Evolutionary conservation across 2,797 vertebrate species (phyloP), one percentile per base, ranked within the genome.

Genomic region (Sternarchorhynchus goeldii): DNA sequence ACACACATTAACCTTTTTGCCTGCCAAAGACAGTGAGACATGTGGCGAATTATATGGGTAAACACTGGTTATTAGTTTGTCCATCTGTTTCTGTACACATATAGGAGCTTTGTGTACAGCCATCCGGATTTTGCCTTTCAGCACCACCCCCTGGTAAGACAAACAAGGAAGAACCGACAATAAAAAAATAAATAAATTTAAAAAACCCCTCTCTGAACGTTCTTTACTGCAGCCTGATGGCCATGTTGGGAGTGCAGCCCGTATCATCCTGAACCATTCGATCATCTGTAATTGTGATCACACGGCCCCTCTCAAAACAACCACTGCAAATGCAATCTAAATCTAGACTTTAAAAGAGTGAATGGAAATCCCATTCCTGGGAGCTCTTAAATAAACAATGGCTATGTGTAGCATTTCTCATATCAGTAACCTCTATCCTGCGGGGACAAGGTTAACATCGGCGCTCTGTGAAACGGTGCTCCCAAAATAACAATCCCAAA

Each of bases 401-500:
- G 88, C 82, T 88, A 88, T 89, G 87, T 90, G 88, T 84, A 81
- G 88, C 85, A 89, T 88, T 85, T 77, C 80, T 89, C 90, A 90
- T 90, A 89, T 90, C 87, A 82, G 86, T 82, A 89, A 85, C 88
- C 90, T 88, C 86, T 86, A 89, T 91, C 89, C 90, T 81, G 36
- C 62, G 64, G 82, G 87, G 89, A 87, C 90, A 91, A 93, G 91
- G 93, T 93, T 92, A 92, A 90, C 88, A 90, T 88, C 88, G 72
- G 86, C 87, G 84, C 87, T 85, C 69, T 73, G 86, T 82, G 67
- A 83, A 92, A 86, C 79, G 87, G 84, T 78, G 85, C 90, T 94
- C 93, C 93, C 90, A 88, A 93, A 93, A 96, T 94, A 97, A 96
- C 93, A 92, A 90, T 86, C 91, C 82, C 87, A 77, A 58, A 92